Conservation (phyloP, 2,888 invertebrate species). For the Silvanus unidentatus region DNA sequence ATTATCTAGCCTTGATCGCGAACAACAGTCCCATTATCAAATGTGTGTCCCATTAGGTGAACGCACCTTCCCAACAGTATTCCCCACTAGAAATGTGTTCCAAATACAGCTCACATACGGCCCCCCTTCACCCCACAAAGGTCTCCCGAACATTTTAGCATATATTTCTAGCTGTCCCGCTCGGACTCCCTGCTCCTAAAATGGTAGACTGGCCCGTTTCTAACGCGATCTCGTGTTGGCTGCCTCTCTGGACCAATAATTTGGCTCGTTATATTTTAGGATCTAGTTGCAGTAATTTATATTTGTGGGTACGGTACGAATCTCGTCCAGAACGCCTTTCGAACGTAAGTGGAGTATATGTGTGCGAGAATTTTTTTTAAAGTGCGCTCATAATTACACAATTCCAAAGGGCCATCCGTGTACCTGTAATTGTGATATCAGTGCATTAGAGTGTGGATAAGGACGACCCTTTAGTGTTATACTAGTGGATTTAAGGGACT, state of each 20-base stretch:
- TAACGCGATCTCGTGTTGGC: slow-evolving; percentile 50
- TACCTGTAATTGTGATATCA: too few relatives aligned
- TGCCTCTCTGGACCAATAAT: slow-evolving; percentile 44
- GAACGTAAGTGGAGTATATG: slow-evolving; percentile 72
- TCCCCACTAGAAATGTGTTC: slow-evolving; percentile 18
- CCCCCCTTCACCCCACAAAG: slow-evolving; percentile 16
- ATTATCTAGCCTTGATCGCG: slow-evolving; percentile 9
- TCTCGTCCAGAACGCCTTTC: slow-evolving; percentile 94
- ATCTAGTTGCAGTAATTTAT: slow-evolving; percentile 79
- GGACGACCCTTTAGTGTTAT: slow-evolving; percentile 27
- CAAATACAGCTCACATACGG: slow-evolving; percentile 18
- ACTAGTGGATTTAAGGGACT: slow-evolving; percentile 26
- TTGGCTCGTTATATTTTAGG: slow-evolving; percentile 50
- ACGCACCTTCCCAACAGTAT: slow-evolving; percentile 30
- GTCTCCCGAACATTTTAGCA: slow-evolving; percentile 16
- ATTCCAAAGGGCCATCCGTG: too few relatives aligned
- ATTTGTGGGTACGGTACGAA: slow-evolving; percentile 63
- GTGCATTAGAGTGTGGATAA: not conserved
- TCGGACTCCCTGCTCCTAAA: slow-evolving; percentile 54
- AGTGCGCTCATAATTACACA: too few relatives aligned
- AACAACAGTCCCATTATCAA: too few relatives aligned
- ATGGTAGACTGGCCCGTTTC: slow-evolving; percentile 55
- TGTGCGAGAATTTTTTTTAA: slow-evolving; percentile 5
- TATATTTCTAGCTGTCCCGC: slow-evolving; percentile 40
- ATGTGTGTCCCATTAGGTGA: slow-evolving; percentile 34